Percentiles rank a stretch among this genome's conserved stretches.
These are phyloP conservation scores for Aspidapion aeneum DNA, from an alignment of 2,888 invertebrate species.

Conservation along the genomic window DNA sequence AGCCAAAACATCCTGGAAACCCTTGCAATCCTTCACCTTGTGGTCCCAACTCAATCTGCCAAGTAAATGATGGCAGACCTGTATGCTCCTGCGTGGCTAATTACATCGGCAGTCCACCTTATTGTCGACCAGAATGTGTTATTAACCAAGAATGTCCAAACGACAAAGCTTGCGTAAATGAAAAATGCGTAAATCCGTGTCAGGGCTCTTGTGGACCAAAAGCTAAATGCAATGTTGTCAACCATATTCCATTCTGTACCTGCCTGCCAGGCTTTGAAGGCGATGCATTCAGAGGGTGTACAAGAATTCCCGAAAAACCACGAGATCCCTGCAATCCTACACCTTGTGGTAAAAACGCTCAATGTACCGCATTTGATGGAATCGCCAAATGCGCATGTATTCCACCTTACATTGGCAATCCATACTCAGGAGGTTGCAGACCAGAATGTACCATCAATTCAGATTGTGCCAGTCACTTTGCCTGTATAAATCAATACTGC, in stretches of 20 bases:
- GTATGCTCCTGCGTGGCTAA: constrained; percentile 78
- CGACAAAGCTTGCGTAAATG: constrained; percentile 74
- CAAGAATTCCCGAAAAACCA: constrained; percentile 42
- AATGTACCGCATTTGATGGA: constrained; percentile 68
- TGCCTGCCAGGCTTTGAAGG: constrained; percentile 76
- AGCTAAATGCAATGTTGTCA: constrained; percentile 74
- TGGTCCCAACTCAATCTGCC: constrained; percentile 77
- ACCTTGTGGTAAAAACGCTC: constrained; percentile 82
- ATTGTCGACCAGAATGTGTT: constrained; percentile 79
- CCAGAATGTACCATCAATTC: constrained; percentile 82
- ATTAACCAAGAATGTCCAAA: constrained; percentile 78
- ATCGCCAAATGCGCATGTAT: constrained; percentile 78
- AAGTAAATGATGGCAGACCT: constrained; percentile 71
- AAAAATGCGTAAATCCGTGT: constrained; percentile 82
- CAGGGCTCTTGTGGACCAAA: constrained; percentile 72
- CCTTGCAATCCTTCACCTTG: constrained; percentile 66
- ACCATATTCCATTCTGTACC: constrained; percentile 78
- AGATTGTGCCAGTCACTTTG: constrained; percentile 72
- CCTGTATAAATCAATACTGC: constrained; percentile 82
- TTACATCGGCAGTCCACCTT: constrained; percentile 78
- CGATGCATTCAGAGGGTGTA: constrained; percentile 81
- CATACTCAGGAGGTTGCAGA: constrained; percentile 78
- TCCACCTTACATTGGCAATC: constrained; percentile 84
- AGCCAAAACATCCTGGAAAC: constrained; percentile 55
- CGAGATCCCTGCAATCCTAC: constrained; percentile 69